Evolutionary conservation across 2,888 invertebrate genomes (phyloP), one percentile per base, ranked within the genome.

Genomic region (Leptinotarsa juncta): DNA sequence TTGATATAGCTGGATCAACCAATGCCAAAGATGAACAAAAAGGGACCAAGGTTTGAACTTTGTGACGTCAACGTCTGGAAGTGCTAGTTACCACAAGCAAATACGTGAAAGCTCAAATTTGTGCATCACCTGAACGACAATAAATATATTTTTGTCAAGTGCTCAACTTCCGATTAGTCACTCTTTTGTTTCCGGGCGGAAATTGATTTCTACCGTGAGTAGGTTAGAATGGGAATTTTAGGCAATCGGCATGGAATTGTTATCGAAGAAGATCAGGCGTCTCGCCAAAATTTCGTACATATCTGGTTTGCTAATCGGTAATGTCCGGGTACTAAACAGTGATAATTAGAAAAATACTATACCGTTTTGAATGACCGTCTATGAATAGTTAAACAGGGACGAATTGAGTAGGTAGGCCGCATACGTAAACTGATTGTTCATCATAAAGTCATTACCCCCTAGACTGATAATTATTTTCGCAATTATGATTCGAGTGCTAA

Each of bases 381-480:
- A 20, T 20, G 62, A 62, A n/a, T 32, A 62, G 32, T 16, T 18
- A 62, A 62, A 62, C 12, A 62, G 26, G 32, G 62, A 32, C 32
- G 26, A 42, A n/a, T 42, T 32, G 62, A 18, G 32, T 62, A 62
- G 32, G 26, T 16, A 42, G 62, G 16, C 5, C 42, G 5, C 32
- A 32, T 32, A 62, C 18, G n/a, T 32, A 26, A 62, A 42, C 3
- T n/a, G 62, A 62, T 42, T n/a, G 62, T 62, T 62, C 62, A 62
- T 62, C 62, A 42, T 42, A 62, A 62, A 32, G 62, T 62, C 62
- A 42, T 62, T 62, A 62, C 62, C 18, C 62, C 42, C n/a, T 3
- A 42, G 62, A 62, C 62, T n/a, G 62, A 32, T 26, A 32, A 62
- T 62, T 42, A 62, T 26, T 32, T 62, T 32, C 16, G 32, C n/a